phyloP scores from a whole-genome alignment of 2,888 invertebrate genomes.

The Ormia ochracea region DNA sequence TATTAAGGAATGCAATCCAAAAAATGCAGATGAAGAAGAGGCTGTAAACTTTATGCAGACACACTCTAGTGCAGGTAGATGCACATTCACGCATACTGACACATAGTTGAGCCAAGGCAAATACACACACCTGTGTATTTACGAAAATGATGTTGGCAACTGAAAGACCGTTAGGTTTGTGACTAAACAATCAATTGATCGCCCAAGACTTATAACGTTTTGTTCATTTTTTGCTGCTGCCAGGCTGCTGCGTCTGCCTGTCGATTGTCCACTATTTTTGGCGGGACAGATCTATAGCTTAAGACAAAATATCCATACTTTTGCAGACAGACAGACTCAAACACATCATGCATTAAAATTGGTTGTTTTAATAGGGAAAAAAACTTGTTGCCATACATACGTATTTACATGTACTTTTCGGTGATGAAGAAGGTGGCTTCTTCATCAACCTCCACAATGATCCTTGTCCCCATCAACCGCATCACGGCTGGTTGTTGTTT shows the following conservation, averaged over 20 bases:
- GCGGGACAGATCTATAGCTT: slow-evolving; percentile 59
- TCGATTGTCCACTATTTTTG: slow-evolving; percentile 55
- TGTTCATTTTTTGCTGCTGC: slow-evolving; percentile 11
- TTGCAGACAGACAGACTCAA: background rate
- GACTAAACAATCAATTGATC: slow-evolving; percentile 63
- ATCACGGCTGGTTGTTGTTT: slow-evolving; percentile 29
- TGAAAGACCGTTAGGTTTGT: slow-evolving; percentile 62
- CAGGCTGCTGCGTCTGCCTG: slow-evolving; percentile 10
- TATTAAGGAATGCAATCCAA: slow-evolving; percentile 34
- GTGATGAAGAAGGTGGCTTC: slow-evolving; percentile 59
- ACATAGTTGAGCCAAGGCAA: background rate
- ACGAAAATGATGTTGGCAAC: slow-evolving; percentile 32
- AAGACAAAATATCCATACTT: slow-evolving; percentile 33
- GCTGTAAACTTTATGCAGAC: slow-evolving; percentile 31
- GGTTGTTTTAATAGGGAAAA: slow-evolving; percentile 10
- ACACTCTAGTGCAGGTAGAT: slow-evolving; percentile 8
- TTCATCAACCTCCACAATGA: slow-evolving; percentile 43
- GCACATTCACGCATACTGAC: background rate
- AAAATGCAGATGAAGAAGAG: slow-evolving; percentile 63
- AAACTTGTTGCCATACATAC: slow-evolving; percentile 43
- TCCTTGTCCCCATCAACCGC: slow-evolving; percentile 32
- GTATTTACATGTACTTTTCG: background rate
- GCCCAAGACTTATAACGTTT: slow-evolving; percentile 52
- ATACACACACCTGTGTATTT: slow-evolving; percentile 38
- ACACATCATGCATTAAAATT: slow-evolving; percentile 33